phyloP scores from a whole-genome alignment of 2,113 vertebrate species.

The Candoia aspera region DNA sequence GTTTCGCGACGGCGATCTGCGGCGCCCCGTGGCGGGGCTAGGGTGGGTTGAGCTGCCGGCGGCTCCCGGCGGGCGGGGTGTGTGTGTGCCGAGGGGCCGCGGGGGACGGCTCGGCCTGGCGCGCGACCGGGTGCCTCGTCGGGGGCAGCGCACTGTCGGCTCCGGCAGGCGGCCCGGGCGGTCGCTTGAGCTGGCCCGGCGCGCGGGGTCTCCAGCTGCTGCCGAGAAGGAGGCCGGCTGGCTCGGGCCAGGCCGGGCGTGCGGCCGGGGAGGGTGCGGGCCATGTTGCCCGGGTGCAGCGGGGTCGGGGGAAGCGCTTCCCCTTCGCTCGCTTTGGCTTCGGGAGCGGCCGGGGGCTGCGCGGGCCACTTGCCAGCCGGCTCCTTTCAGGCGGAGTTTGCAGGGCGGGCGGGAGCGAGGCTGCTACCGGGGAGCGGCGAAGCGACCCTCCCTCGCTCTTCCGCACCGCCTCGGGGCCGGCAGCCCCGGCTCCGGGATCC shows the following conservation, averaged over 20 bases:
- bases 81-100: background rate
- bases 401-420: background rate
- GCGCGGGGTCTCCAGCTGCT: background rate
- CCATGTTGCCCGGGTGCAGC: background rate
- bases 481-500: background rate
- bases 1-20: background rate
- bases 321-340: background rate
- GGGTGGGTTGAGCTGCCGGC: too few relatives aligned
- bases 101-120: background rate
- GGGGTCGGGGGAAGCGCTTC: background rate
- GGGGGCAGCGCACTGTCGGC: background rate
- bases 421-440: background rate
- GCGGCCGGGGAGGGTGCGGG: background rate
- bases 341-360: background rate
- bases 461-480: background rate
- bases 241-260: background rate
- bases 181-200: background rate
- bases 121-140: background rate
- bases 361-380: too few relatives aligned
- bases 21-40: too few relatives aligned
- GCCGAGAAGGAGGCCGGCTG: background rate
- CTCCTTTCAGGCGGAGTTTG: background rate
- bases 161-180: background rate
- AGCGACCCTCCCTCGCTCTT: background rate
- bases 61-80: too few relatives aligned